These are phyloP conservation scores for Mythimna albipuncta DNA, from an alignment of 2,888 invertebrate genomes.

Conservation along the genomic window DNA sequence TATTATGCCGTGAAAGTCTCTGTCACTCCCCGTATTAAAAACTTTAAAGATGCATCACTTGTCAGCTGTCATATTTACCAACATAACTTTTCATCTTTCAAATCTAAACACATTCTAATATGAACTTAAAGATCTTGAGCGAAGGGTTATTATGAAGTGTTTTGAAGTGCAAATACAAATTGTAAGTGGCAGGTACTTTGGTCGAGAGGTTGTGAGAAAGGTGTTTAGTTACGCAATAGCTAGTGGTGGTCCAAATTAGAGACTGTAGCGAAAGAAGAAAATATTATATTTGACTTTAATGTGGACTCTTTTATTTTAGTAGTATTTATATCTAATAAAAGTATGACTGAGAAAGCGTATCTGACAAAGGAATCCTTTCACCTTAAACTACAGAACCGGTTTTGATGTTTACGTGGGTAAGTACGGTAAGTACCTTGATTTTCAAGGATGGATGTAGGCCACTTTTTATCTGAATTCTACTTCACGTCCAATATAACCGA, in stretches of 20 bases:
- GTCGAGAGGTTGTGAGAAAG: conserved; percentile 84
- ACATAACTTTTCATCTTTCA: conserved; percentile 2
- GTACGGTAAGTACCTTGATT: too few species aligned
- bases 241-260: conserved; percentile 62
- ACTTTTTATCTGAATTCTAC: too few species aligned
- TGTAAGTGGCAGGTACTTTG: conserved; percentile 65
- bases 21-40: conserved; percentile 31
- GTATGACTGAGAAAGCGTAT: too few species aligned
- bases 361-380: too few species aligned
- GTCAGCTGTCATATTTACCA: conserved; percentile 57
- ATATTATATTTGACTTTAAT: neutral
- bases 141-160: conserved; percentile 5
- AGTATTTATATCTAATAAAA: too few species aligned
- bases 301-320: too few species aligned
- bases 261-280: conserved; percentile 33
- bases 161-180: conserved; percentile 31
- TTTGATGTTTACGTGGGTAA: too few species aligned
- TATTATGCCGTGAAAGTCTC: conserved; percentile 56
- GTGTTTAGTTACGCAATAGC: conserved; percentile 75
- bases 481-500: too few species aligned
- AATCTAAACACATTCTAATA: neutral
- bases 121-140: neutral
- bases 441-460: too few species aligned
- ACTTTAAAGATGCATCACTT: conserved; percentile 57
- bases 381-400: too few species aligned